Percentiles rank a stretch among this genome's conserved stretches.
phyloP scores from a whole-genome alignment of 1,140 invertebrate genomes.

The Octopus sinensis region DNA sequence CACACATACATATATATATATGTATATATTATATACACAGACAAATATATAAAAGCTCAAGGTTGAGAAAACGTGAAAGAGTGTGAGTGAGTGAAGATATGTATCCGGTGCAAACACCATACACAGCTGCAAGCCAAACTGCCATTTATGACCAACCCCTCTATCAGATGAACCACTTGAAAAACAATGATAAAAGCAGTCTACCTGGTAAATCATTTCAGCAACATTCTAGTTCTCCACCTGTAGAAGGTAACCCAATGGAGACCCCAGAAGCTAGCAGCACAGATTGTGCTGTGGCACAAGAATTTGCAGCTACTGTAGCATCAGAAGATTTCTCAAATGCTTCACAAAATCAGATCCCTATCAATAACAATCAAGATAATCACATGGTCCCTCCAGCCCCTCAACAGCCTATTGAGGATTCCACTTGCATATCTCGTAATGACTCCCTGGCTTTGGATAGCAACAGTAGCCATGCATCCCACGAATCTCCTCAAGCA shows the following conservation, averaged over 20 bases:
- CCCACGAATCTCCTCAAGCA: constrained; percentile 40
- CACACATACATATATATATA: too few species aligned
- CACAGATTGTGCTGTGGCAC: neutral
- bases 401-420: too few species aligned
- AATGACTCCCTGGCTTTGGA: too few species aligned
- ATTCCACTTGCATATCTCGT: too few species aligned
- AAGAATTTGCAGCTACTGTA: neutral
- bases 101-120: neutral
- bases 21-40: too few species aligned
- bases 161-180: neutral
- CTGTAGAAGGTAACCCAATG: neutral
- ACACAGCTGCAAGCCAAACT: neutral
- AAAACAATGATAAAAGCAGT: neutral
- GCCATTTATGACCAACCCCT: neutral
- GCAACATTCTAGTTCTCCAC: neutral
- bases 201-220: neutral
- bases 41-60: too few species aligned
- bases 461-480: neutral
- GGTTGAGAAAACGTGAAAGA: too few species aligned
- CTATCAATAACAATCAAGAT: neutral
- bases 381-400: too few species aligned
- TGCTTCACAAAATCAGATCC: neutral
- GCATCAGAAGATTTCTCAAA: neutral
- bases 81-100: neutral
- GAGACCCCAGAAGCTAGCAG: neutral